A percentile compares a stretch with the other conserved stretches of the same genome.
Evolutionary conservation across 1,140 invertebrate species (phyloP).

Genomic region (Zophobas atratus): DNA sequence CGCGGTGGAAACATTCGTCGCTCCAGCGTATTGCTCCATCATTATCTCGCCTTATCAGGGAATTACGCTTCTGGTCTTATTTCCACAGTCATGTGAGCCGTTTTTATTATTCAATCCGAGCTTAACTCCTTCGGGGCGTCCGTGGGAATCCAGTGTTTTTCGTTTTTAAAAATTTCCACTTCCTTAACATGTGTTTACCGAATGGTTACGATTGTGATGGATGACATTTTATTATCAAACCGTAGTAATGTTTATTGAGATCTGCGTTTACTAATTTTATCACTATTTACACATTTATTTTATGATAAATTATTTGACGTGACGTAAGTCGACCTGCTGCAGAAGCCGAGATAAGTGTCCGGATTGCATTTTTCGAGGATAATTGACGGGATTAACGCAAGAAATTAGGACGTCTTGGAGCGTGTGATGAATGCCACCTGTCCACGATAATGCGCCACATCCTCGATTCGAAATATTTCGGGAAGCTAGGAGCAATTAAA

Average conservation of each 20-base stretch:
- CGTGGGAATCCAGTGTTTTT: neutral
- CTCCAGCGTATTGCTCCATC: too few species aligned
- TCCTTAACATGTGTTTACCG: constrained; percentile 13
- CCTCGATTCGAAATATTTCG: constrained; percentile 21
- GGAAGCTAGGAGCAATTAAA: constrained; percentile 2
- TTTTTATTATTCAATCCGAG: too few species aligned
- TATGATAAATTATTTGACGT: constrained; percentile 30
- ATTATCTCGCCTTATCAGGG: too few species aligned
- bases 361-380: neutral
- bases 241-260: constrained; percentile 40
- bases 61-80: too few species aligned
- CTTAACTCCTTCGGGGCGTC: too few species aligned
- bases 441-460: constrained; percentile 17
- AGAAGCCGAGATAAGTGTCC: constrained; percentile 7
- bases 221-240: constrained; percentile 32
- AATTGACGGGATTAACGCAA: neutral
- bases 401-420: too few species aligned
- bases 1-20: too few species aligned
- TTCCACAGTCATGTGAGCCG: too few species aligned
- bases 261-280: constrained; percentile 41
- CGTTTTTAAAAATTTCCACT: constrained; percentile 6
- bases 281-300: constrained; percentile 42
- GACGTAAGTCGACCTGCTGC: constrained; percentile 9
- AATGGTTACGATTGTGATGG: constrained; percentile 20
- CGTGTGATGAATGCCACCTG: constrained; percentile 24